Evolutionary conservation across 2,113 vertebrate species (phyloP), one percentile per base, ranked within the genome.

Genomic region (Thomomys bottae): DNA sequence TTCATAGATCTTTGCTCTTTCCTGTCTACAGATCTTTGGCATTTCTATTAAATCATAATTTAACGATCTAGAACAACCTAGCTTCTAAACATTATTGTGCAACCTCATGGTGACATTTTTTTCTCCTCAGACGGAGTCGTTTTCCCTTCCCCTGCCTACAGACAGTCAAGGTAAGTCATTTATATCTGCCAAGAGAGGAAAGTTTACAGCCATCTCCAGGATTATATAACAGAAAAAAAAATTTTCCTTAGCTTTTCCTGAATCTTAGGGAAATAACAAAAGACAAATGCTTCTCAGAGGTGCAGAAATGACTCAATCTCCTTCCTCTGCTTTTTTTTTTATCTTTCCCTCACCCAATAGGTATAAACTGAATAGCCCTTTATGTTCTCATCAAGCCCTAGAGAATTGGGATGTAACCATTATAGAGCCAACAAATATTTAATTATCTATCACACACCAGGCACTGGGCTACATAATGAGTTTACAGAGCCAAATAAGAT

Each of bases 21-120:
- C 63, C 17, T 68, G 40, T 90, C 61, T 18, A 88, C 36, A 61
- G 66, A 87, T 64, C 54, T 81, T 84, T 54, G 75, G 38, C 64
- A 78, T 67, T 84, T 84, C 76, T 85, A 24, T 54, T 68, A 89
- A 95, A 86, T 87, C 72, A 81, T 75, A 84, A 42, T 54, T 93
- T 77, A 76, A 42, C 70, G 78, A 45, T 89, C 70, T 72, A 89
- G 34, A 68, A 59, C 34, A 90, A 42, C 79, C 61, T 54, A 80
- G 49, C 63, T 94, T 94, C 79, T 80, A 83, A 89, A 84, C 28
- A 67, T 23, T 8, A 57, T 77, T 87, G 88, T 38, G 86, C 6
- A 86, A 88, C 14, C 30, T 38, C 17, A 21, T 0, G 0, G 81
- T 49, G 61, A 63, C 34, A 73, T 32, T 73, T 11, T 11, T 88